Conservation (phyloP, 2,888 invertebrate genomes). For the Dichetophora obliterata region DNA sequence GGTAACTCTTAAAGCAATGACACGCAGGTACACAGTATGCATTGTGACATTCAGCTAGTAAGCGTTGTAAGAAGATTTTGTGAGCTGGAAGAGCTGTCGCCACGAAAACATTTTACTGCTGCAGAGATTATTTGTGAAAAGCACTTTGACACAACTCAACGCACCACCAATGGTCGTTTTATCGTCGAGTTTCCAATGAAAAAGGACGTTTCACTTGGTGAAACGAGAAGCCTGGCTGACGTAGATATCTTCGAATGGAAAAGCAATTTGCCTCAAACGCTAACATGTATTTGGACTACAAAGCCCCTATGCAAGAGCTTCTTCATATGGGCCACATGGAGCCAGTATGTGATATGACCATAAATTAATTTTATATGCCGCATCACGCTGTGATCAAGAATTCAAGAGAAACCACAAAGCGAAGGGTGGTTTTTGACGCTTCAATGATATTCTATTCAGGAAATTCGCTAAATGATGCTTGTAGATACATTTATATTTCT, state of each 20-base stretch:
- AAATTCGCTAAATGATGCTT: slow-evolving; percentile 5
- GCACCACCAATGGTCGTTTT: slow-evolving; percentile 15
- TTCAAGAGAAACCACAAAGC: slow-evolving; percentile 4
- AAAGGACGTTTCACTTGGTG: not conserved
- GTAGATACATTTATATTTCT: no score
- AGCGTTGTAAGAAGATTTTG: no score
- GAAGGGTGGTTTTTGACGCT: slow-evolving; percentile 30
- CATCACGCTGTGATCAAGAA: slow-evolving; percentile 18
- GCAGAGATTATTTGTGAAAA: slow-evolving; percentile 39
- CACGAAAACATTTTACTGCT: not conserved
- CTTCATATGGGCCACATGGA: slow-evolving; percentile 24
- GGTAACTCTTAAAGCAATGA: not conserved
- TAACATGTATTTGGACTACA: not conserved
- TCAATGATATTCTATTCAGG: slow-evolving; percentile 1
- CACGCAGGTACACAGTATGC: not conserved
- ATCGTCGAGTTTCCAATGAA: slow-evolving; percentile 20
- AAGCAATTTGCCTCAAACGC: not conserved
- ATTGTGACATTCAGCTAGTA: not conserved
- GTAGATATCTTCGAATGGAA: not conserved
- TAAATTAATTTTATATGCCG: slow-evolving; percentile 22
- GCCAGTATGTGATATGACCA: not conserved
- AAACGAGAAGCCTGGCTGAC: not conserved
- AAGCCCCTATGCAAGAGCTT: slow-evolving; percentile 12
- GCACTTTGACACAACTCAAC: slow-evolving; percentile 19
- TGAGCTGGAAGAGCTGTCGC: no score